Base-by-base conservation (phyloP, 2,888 invertebrate genomes). In the Dendrolimus pini region DNA sequence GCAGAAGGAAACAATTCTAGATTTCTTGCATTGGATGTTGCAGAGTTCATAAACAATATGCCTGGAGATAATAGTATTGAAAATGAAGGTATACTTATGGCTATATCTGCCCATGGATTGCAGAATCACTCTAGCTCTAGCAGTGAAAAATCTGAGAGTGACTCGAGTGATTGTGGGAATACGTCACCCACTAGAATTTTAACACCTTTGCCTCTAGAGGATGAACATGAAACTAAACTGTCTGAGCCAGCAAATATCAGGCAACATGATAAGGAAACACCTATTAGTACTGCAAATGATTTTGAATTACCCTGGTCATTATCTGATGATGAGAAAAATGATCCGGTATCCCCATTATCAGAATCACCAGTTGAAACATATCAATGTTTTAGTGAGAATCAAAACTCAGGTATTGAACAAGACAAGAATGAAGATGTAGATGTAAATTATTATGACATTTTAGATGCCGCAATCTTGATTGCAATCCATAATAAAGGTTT, bases 401-500 rank as follows among this genome's bases (percentile, higher is more conserved):
- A 74, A 62, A 67, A 67, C 55, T 66, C 71, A 10, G 69, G 66
- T 60, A 66, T 66, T 63, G 75, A 72, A 14, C 62, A 55, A 60
- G 62, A 63, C 73, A 67, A 68, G 9, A 69, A 74, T 57, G 65
- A 65, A 54, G 70, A 75, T 58, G 72, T 74, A 9, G 72, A 67
- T 47, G 75, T 75, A n/a, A 75, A 72, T 70, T 82, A 89, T 64
- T 88, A 81, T 75, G 93, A 94, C 71, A 93, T 95, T 71, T 80
- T 95, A 65, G 94, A 94, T 82, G 91, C 93, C 56, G 95, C 95
- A n/a, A 94, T 95, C n/a, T 91, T 93, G 54, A 94, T 93, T 70
- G 95, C 95, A 47, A 95, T 95, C 64, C 93, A 94, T 74, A 94
- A 94, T 75, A 95, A 95, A 80, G 95, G 95, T 41, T 83, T 95